Base-by-base conservation (phyloP, 1,140 invertebrate genomes). In the Pentalonia nigronervosa region DNA sequence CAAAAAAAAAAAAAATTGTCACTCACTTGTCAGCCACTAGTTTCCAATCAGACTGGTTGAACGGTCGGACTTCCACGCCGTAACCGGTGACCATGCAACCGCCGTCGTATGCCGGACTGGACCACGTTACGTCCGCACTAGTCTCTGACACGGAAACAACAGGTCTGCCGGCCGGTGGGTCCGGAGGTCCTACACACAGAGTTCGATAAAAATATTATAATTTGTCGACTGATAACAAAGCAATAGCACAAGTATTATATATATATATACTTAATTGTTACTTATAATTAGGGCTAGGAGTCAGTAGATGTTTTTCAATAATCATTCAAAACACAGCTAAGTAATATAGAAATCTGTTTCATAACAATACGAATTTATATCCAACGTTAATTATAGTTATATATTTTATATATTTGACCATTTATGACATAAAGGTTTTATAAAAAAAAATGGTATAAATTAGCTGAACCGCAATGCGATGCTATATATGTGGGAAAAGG, bases 31-130 rank as follows among this genome's bases (percentile, higher is more conserved):
- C 95, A 2, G 96, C 96, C 93, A 97, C 95, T 94, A 96, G 95
- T 81, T 95, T 95, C 97, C 97, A 97, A 47, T 95, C 95, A 36
- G 95, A 95, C 92, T 96, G 95, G 94, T 96, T 95, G 94, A 95
- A 95, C 41, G 96, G 95, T 90, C 96, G 96, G 95, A 97, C 97
- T 95, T 98, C 97, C 34, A 98, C 96, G 34, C 96, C 96, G 95
- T 98, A 99, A 88, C 97, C 97, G 36, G 97, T 97, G 86, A 98
- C 96, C 91, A 97, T 97, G 93, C 97, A 97, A 53, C 98, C 98
- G n/a, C 98, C 98, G 95, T 98, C 98, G 94, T 97, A 98, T 2
- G 97, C 96, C 45, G 98, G 97, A 53, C 97, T 97, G 94, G 97
- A 97, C 98, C 98, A 98, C 48, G 97, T 96, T 25, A 98, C 96